A percentile compares a stretch with the other conserved stretches of the same genome.
Evolutionary conservation across 2,113 vertebrate species (phyloP).

Genomic region (Myiopsitta monachus): DNA sequence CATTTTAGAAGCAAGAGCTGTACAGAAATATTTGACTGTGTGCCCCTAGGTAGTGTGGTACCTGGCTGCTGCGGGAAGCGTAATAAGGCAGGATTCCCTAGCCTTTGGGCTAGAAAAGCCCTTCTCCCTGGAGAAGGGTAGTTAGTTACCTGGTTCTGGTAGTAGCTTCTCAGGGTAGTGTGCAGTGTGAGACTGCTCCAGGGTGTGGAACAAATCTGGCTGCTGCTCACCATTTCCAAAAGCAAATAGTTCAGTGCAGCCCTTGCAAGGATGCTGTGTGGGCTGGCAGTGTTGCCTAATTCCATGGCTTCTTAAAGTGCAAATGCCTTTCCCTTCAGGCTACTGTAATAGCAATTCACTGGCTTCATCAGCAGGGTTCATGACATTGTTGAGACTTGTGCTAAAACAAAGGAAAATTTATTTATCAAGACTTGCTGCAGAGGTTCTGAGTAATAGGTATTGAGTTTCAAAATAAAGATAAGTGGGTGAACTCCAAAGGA

Average conservation of each 20-base stretch:
- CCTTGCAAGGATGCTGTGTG: neutral
- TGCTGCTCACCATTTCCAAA: neutral
- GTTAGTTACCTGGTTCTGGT: neutral
- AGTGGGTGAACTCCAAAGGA: neutral
- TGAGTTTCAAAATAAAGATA: neutral
- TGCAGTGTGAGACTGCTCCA: neutral
- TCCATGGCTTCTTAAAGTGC: neutral
- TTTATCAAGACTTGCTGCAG: neutral
- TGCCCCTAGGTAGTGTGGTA: neutral
- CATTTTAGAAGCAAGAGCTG: neutral
- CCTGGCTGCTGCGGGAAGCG: neutral
- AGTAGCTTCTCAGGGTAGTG: neutral
- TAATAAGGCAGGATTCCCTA: neutral
- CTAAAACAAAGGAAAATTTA: neutral
- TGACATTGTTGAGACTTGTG: neutral
- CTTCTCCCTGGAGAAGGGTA: neutral
- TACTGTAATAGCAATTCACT: neutral
- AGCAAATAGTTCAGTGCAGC: neutral
- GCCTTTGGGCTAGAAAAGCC: neutral
- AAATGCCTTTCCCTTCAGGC: neutral
- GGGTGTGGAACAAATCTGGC: neutral
- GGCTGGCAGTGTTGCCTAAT: neutral
- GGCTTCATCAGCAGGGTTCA: neutral
- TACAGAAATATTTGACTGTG: neutral
- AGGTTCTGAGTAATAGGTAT: neutral